phyloP scores from a whole-genome alignment of 2,113 vertebrate genomes.

The Corythornis vintsioides region DNA sequence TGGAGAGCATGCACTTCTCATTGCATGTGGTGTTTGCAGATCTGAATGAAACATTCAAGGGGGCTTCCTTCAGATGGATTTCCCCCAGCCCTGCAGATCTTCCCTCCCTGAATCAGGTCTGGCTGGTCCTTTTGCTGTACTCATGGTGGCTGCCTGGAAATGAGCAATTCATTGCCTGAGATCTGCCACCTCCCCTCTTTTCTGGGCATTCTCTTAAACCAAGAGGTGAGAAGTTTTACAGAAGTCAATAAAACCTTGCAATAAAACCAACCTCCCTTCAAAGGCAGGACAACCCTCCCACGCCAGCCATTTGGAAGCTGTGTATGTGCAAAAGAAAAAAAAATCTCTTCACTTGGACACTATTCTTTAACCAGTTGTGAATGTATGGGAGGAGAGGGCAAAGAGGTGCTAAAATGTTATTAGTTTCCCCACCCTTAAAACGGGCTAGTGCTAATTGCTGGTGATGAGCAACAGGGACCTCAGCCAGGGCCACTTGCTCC shows the following conservation, averaged over 20 bases:
- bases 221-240: constrained; percentile 51
- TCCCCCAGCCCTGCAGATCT: background rate
- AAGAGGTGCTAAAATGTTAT: background rate
- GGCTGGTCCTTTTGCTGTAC: background rate
- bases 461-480: background rate
- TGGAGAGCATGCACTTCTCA: background rate
- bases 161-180: background rate
- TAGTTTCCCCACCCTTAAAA: background rate
- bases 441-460: background rate
- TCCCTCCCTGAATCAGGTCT: background rate
- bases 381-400: background rate
- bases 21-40: background rate
- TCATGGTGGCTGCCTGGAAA: background rate
- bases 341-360: background rate
- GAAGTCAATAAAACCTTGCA: constrained; percentile 36
- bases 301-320: constrained; percentile 33
- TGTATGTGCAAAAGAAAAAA: background rate
- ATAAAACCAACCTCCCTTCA: constrained; percentile 35
- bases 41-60: background rate
- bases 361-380: background rate
- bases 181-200: background rate
- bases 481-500: accelerated
- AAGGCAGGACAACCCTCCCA: constrained; percentile 4
- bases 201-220: background rate
- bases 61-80: background rate